Evolutionary conservation across 2,797 vertebrate species (phyloP).

Genomic region (Chanos chanos): DNA sequence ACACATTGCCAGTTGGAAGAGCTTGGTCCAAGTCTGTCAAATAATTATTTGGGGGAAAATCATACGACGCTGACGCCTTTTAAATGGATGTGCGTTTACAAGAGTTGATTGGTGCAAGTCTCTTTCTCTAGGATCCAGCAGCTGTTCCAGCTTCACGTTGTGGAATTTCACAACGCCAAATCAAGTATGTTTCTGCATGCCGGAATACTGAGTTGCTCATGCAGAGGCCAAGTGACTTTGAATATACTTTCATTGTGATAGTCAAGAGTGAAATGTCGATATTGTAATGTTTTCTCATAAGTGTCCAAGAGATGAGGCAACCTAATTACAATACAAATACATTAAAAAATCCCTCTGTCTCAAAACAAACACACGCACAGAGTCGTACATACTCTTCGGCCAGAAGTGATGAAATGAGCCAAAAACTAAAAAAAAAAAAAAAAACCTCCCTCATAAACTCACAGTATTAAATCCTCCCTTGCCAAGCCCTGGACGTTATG

Average conservation of each 20-base stretch:
- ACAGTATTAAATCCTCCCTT: constrained; percentile 65
- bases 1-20: too few relatives aligned
- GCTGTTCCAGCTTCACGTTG: constrained; percentile 50
- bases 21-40: too few relatives aligned
- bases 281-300: constrained; percentile 48
- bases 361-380: constrained; percentile 46
- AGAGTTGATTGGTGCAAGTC: constrained; percentile 30
- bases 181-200: constrained; percentile 50
- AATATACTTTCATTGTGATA: too few relatives aligned
- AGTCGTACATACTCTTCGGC: constrained; percentile 9
- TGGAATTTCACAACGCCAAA: constrained; percentile 44
- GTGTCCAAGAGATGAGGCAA: constrained; percentile 54
- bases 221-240: too few relatives aligned
- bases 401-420: constrained; percentile 41
- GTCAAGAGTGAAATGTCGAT: too few relatives aligned
- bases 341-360: constrained; percentile 50
- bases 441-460: constrained; percentile 52
- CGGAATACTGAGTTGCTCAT: too few relatives aligned
- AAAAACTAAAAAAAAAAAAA: constrained; percentile 41
- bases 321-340: constrained; percentile 50
- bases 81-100: too few relatives aligned
- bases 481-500: constrained; percentile 61
- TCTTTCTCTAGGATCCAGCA: constrained; percentile 46
- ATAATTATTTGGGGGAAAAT: too few relatives aligned
- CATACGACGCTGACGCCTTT: too few relatives aligned